These are phyloP conservation scores for Orthonyx spaldingii DNA, from an alignment of 2,113 vertebrate genomes.

Conservation along the genomic window DNA sequence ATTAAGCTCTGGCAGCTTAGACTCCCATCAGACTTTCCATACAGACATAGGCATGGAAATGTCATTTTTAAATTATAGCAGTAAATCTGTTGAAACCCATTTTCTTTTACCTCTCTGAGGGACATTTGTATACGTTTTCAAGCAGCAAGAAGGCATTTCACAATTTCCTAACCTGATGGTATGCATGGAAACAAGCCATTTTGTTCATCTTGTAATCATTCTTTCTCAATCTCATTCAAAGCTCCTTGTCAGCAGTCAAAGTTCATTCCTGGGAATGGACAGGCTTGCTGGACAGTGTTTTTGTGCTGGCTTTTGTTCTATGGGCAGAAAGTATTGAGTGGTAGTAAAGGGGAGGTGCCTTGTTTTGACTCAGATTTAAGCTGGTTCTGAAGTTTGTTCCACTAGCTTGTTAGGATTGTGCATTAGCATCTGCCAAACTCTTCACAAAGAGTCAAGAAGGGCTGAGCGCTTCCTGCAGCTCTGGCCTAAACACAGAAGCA, in stretches of 20 bases:
- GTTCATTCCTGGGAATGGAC: not conserved
- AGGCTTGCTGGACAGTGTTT: not conserved
- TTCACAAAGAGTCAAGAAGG: not conserved
- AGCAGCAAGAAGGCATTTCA: not conserved
- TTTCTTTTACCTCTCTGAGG: not conserved
- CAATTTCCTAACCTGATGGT: not conserved
- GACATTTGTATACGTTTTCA: not conserved
- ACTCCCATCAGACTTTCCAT: not conserved
- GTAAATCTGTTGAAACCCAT: not conserved
- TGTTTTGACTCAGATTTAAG: not conserved
- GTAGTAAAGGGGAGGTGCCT: not conserved
- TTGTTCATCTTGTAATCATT: not conserved
- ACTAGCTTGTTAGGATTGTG: not conserved
- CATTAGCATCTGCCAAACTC: not conserved
- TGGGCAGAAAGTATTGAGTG: not conserved
- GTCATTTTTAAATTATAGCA: not conserved
- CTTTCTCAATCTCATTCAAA: not conserved
- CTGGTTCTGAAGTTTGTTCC: not conserved
- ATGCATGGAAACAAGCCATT: not conserved
- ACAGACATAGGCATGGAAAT: not conserved
- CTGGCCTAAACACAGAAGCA: not conserved
- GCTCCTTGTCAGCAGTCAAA: not conserved
- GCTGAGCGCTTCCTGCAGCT: not conserved
- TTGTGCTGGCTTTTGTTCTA: not conserved
- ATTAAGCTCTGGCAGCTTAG: not conserved